Base-by-base conservation (phyloP, 2,113 vertebrate genomes). In the Connochaetes taurinus region DNA sequence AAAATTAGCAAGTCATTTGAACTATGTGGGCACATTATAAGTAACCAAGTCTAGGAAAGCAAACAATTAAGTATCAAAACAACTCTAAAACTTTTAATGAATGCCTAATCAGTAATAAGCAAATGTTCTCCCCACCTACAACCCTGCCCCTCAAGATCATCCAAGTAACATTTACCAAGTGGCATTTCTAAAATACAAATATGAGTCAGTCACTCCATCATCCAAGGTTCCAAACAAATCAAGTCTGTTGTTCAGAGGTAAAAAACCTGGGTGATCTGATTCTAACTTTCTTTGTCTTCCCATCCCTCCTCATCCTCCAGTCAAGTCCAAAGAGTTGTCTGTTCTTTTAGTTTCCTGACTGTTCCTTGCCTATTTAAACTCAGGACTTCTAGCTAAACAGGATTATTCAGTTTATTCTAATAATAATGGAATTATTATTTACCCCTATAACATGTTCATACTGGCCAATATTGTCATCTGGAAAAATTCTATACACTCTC, bases 11-110 rank as follows among this genome's bases (percentile, higher is more conserved):
- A 94, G 50, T 95, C 55, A 86, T 62, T 36, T 83, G 71, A 97
- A 97, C 58, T 13, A 62, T 64, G 86, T 86, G 82, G 82, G 76
- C 52, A 92, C 45, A 64, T 86, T 89, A 8, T 43, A 78, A 76
- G 47, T 78, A 82, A 84, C 16, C 10, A 95, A 83, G 13, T 71
- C 50, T 50, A 95, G 31, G n/a, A 43, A 97, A 94, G 23, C 40
- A 91, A 97, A 93, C 62, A 94, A 94, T 94, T 92, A 94, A 91
- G 80, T 88, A 85, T 82, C 33, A 90, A 74, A 90, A 81, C 25
- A 71, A 7, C 80, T 87, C 55, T 33, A 10, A 60, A 83, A 71
- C 8, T 78, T 89, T 47, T 64, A 43, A 25, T 50, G 23, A 96
- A 89, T 87, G 43, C 58, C 52, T 92, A 71, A 27, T 80, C 21